Evolutionary conservation across 2,888 invertebrate genomes (phyloP), one percentile per base, ranked within the genome.

Genomic region (Cephus spinipes): DNA sequence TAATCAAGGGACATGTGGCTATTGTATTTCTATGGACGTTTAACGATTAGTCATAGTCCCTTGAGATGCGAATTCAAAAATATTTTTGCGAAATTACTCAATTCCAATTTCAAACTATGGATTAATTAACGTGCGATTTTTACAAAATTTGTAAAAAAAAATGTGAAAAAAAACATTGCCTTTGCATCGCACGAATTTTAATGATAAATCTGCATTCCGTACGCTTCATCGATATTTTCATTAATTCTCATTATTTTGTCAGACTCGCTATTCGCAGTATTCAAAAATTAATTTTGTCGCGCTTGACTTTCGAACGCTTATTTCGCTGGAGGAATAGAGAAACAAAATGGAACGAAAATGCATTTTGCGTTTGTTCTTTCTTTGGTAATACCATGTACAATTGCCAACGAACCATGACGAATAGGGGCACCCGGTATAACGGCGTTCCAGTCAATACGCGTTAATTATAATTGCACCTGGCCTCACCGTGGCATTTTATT

Each of bases 401-500:
- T 55, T 55, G 55, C 23, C 30, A 71, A 30, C 32, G 30, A 23
- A 71, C 71, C 71, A 23, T 32, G 71, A 30, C 31, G 71, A 71
- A 71, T 71, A 71, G 71, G 1, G 15, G 0, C 40, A 71, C 71
- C 32, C 71, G 71, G 12, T 71, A 71, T 55, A 23, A 55, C 23
- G 55, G 55, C 71, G 71, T 33, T 31, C 71, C 71, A 71, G 33
- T 71, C 71, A 71, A 71, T 71, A 33, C 33, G 31, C 33, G 71
- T 71, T 71, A 71, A 71, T 71, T 71, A 71, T 71, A 71, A 71
- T 71, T 71, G 33, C 71, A 71, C 33, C 71, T 33, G 71, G 33
- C 12, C 71, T 71, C 71, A 32, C 71, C 9, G 32, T 71, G 71
- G 31, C 33, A 71, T 31, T 71, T 71, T 71, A 71, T 33, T 71